Evolutionary conservation across 2,888 invertebrate species (phyloP), one percentile per base, ranked within the genome.

Genomic region (Ischnura elegans): DNA sequence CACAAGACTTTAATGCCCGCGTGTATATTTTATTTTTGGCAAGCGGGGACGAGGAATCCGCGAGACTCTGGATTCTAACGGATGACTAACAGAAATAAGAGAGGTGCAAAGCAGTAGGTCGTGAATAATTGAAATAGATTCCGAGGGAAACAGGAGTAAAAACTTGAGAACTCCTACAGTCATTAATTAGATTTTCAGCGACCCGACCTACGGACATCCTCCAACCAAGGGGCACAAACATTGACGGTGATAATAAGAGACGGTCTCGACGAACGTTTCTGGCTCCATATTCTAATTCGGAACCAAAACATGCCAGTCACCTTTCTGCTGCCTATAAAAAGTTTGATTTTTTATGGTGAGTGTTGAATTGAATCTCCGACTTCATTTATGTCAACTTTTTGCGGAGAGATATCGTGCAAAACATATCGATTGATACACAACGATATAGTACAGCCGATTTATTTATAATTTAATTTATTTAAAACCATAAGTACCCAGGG

Each of bases 21-120:
- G n/a, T 90, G 29, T 61, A 42, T 90, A 42, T 90, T 90, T 90
- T 90, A 90, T 90, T 61, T 51, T 61, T 90, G 90, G 90, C 90
- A 90, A 90, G 43, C 21, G 90, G 25, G 55, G 90, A 90, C 25
- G 45, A 36, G 87, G 61, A 61, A 66, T 90, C 90, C 90, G 43
- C 43, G 55, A 55, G 90, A 90, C 90, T 90, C 45, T 42, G 61
- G 90, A 76, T 76, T 36, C 47, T 43, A 90, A 90, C 36, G 90
- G 55, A 61, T 90, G 90, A 36, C 90, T 90, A 90, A 76, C 61
- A 55, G 55, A 90, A 90, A 90, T 61, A 66, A 5, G 90, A 61
- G 43, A 55, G 43, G 76, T 76, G 76, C 36, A 76, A 76, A 76
- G 36, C 76, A 21, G 90, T 87, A 55, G 42, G 42, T 19, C 42